Conservation (phyloP, 2,888 invertebrate species). For the Dicyrtoma fusca region DNA sequence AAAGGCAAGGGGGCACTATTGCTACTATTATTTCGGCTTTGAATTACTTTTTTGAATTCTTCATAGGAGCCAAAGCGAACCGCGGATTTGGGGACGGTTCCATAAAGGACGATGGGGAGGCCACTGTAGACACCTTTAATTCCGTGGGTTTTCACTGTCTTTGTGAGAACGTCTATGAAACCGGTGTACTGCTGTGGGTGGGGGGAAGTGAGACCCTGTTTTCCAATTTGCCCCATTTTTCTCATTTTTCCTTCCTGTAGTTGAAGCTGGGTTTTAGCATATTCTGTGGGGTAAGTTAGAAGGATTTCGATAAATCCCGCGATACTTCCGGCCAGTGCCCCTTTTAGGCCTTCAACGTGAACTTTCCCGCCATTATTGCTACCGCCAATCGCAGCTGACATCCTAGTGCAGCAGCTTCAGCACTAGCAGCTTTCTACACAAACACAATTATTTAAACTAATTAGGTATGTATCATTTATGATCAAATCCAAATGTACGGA, state of each 20-base stretch:
- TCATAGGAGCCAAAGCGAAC: slow-evolving; percentile 98
- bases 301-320: slow-evolving; percentile 95
- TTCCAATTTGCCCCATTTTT: no score
- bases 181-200: slow-evolving; percentile 75
- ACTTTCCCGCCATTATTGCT: no score
- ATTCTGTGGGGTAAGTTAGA: slow-evolving; percentile 98
- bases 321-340: slow-evolving; percentile 49
- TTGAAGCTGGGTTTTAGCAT: slow-evolving; percentile 97
- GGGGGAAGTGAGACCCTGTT: no score
- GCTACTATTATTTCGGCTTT: slow-evolving; percentile 61
- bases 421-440: no score
- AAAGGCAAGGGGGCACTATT: slow-evolving; percentile 79
- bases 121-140: slow-evolving; percentile 91
- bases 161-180: slow-evolving; percentile 83
- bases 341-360: no score
- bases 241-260: slow-evolving; percentile 80
- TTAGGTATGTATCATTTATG: no score
- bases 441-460: no score
- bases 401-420: no score
- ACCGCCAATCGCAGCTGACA: no score
- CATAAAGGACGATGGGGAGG: slow-evolving; percentile 90
- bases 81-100: slow-evolving; percentile 97
- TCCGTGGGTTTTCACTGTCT: slow-evolving; percentile 85
- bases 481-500: no score
- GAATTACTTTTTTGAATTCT: slow-evolving; percentile 70